Conservation (phyloP, 2,113 vertebrate species). For the Telmatochromis sp. region DNA sequence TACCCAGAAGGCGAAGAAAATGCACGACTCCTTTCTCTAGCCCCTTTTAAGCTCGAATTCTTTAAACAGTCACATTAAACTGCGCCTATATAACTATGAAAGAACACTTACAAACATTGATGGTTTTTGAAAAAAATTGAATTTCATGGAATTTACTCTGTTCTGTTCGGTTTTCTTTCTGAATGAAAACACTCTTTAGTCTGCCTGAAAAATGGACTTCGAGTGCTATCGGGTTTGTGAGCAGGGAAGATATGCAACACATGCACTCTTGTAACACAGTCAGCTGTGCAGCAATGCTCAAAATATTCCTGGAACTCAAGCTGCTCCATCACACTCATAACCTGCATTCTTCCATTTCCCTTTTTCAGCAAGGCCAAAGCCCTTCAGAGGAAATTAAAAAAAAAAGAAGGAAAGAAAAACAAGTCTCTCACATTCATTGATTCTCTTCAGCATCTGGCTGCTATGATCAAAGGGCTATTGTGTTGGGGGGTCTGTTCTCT, state of each 20-base stretch:
- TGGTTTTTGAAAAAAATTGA: accelerated
- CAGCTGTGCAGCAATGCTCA: not conserved
- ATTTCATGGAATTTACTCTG: not conserved
- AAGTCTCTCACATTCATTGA: not conserved
- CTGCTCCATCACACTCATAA: constrained; percentile 11
- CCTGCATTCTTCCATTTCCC: constrained; percentile 49
- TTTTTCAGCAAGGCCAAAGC: constrained; percentile 6
- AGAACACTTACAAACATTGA: not conserved
- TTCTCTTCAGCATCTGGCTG: not conserved
- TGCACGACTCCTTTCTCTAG: not conserved
- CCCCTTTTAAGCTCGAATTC: not conserved
- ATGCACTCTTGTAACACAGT: not conserved
- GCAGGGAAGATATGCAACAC: constrained; percentile 1
- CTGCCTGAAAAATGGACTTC: not conserved
- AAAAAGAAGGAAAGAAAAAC: not conserved
- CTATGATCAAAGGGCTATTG: constrained; percentile 29
- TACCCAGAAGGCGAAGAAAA: not conserved
- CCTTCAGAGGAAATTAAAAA: not conserved
- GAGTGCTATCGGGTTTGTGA: not conserved
- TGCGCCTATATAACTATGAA: not conserved
- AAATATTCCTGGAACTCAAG: constrained; percentile 44
- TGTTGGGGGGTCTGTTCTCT: not conserved
- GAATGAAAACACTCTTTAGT: not conserved
- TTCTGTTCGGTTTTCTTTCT: not conserved
- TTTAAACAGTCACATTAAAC: not conserved